Conservation (phyloP, 2,113 vertebrate species). For the Fukomys damarensis region DNA sequence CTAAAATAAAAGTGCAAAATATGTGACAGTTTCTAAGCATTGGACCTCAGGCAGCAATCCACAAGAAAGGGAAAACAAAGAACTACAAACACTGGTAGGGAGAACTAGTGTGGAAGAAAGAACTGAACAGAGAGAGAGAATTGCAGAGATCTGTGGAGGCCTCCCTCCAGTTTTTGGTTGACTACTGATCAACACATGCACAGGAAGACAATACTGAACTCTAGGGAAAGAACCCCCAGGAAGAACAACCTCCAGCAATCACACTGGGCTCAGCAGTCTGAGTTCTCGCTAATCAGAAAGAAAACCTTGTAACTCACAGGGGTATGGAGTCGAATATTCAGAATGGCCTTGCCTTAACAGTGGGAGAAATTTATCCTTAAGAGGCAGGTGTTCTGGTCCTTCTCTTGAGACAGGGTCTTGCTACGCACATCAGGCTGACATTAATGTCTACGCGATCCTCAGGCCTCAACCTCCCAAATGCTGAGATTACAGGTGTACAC, state of each 20-base stretch:
- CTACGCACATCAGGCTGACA: neutral
- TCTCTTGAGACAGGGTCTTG: neutral
- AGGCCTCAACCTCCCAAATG: neutral
- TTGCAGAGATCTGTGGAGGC: neutral
- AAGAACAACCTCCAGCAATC: neutral
- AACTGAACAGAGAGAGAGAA: neutral
- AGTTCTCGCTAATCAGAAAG: neutral
- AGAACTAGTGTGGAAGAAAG: neutral
- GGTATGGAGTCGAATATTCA: neutral
- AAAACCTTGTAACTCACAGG: neutral
- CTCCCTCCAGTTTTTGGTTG: neutral
- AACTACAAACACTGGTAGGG: neutral
- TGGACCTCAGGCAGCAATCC: neutral
- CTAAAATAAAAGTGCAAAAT: neutral
- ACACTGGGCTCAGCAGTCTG: neutral
- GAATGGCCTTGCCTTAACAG: neutral
- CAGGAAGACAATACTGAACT: fast-evolving
- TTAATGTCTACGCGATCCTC: neutral
- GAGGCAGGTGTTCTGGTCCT: neutral
- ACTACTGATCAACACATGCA: fast-evolving
- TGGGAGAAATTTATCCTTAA: neutral
- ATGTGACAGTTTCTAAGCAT: neutral
- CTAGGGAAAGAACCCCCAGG: neutral
- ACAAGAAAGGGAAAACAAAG: neutral
- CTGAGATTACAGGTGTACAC: neutral